These are phyloP conservation scores for Brachypterus glaber DNA, from an alignment of 2,888 invertebrate species.

Conservation along the genomic window DNA sequence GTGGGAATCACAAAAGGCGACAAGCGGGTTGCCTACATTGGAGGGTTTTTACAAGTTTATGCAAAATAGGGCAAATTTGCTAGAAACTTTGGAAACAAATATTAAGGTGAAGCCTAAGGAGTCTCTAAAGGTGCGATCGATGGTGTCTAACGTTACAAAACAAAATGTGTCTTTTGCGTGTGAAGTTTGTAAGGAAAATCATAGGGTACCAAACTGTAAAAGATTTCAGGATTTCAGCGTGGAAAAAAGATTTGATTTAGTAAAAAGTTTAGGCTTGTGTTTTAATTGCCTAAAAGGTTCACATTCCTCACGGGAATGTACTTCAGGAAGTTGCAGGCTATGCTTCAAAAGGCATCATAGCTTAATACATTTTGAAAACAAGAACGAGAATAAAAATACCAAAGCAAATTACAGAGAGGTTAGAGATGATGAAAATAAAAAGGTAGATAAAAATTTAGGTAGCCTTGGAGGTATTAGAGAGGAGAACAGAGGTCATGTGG, in stretches of 20 bases:
- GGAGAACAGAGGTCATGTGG: too few species aligned
- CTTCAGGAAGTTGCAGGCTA: neutral
- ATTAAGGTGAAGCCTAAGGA: neutral
- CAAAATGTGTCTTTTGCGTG: neutral
- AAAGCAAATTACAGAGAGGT: neutral
- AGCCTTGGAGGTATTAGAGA: too few species aligned
- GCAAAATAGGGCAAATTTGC: neutral
- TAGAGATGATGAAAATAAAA: neutral
- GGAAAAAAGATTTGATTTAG: neutral
- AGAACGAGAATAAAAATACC: neutral
- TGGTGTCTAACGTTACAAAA: neutral
- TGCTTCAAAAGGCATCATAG: neutral
- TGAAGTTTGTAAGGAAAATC: neutral
- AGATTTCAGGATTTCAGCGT: neutral
- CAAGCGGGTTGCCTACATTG: neutral
- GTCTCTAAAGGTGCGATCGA: neutral
- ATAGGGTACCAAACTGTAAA: neutral
- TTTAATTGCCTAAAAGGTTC: slow-evolving; percentile 1
- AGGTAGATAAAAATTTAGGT: neutral
- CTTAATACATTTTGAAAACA: neutral
- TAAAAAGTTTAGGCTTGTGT: slow-evolving; percentile 3
- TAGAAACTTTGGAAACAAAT: neutral
- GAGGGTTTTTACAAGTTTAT: neutral
- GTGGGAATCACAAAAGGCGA: neutral
- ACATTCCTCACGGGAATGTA: neutral